Evolutionary conservation across 2,797 vertebrate genomes (phyloP), one percentile per base, ranked within the genome.

Genomic region (Hippopotamyrus pictus): DNA sequence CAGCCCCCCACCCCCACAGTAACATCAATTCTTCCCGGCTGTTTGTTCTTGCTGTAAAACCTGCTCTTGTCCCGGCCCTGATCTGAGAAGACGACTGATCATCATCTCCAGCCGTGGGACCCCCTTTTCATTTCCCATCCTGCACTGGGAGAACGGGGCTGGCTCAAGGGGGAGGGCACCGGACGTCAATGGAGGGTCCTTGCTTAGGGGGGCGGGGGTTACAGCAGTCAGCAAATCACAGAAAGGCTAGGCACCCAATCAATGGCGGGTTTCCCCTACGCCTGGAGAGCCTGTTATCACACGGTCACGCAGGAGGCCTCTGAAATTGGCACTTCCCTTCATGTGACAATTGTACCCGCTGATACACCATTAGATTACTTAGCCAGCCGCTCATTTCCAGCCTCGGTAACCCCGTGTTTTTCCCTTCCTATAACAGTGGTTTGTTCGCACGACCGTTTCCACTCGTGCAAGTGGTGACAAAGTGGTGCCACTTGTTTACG

Each of bases 251-350:
- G 85, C 88, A 91, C 89, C 85, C 88, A 46, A 89, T 57, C 19
- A 14, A 73, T 69, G 29, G 59, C 29, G 44, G 48, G 50, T 92
- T 90, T 91, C 92, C 93, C 92, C 57, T 62, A 91, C 90, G 92
- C 91, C 90, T 91, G 48, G 89, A 92, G 91, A 92, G 92, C 90
- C 92, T 93, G 93, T 93, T 94, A 93, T 93, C 93, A 93, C 92
- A 92, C 92, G 88, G 90, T 91, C 92, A 89, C 65, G 93, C 91
- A 91, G 93, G 93, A 91, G 92, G 92, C 89, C 93, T 94, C 92
- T 94, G 92, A 93, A 94, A 93, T 92, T 94, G 93, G 92, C 93
- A 93, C 93, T 93, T 93, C 93, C 92, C 92, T 93, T 93, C 92
- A 94, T 93, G 93, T 94, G 93, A 93, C 93, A 93, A 91, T 94